phyloP scores from a whole-genome alignment of 2,888 invertebrate genomes.

The Anodontia alba region DNA sequence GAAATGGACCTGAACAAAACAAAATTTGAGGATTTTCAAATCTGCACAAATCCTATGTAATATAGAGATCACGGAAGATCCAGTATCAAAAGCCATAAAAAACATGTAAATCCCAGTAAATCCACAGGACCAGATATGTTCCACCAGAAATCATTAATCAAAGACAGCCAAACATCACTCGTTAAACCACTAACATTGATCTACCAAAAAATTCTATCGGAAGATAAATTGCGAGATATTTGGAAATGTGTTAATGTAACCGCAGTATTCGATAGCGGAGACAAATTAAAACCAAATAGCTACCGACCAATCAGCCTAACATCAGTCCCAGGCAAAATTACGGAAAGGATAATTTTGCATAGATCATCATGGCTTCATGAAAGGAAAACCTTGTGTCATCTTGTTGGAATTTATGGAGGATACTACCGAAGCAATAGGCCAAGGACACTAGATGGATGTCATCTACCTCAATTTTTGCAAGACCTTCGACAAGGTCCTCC shows the following conservation, averaged over 20 bases:
- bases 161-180: neutral
- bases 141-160: neutral
- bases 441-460: neutral
- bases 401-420: neutral
- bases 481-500: no score
- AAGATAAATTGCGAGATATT: neutral
- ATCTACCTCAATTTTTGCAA: neutral
- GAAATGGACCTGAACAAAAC: no score
- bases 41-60: no score
- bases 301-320: neutral
- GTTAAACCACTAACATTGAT: neutral
- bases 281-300: neutral
- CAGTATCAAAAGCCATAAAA: no score
- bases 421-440: neutral
- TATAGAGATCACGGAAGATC: no score
- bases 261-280: neutral
- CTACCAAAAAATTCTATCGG: neutral
- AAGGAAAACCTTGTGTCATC: neutral
- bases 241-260: neutral
- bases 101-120: neutral
- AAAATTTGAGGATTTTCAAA: no score
- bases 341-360: neutral
- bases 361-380: neutral
- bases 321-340: neutral
- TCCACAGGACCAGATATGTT: neutral